Evolutionary conservation across 2,888 invertebrate species (phyloP), one percentile per base, ranked within the genome.

Genomic region (Sarcophaga subvicina): DNA sequence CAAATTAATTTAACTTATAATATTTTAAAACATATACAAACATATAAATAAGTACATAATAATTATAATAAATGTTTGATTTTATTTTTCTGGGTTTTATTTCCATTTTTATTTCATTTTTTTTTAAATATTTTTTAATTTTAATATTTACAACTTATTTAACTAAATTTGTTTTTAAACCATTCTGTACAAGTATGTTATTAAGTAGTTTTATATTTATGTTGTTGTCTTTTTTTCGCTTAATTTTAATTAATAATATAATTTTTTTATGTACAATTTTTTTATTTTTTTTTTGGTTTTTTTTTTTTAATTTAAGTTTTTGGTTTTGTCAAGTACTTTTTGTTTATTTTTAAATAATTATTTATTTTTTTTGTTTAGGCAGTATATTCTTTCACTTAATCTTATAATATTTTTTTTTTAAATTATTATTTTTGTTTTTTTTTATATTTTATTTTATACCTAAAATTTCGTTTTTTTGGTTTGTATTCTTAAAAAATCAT

Each of bases 341-440:
- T 78, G 54, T 76, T 75, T 27, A 5, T 73, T 82, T 80, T 69
- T 85, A 49, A 67, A 62, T 63, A 54, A 60, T 45, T 77, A 27
- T 64, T 47, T 69, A 54, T 62, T 86, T 71, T 85, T 80, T 88
- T 88, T 86, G 87, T 88, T 90, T 91, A 91, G 91, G 91, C 91
- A 91, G 91, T 91, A 92, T 91, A 91, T 90, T 92, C 91, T 89
- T 90, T 91, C 88, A 86, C 87, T 87, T 87, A 84, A 73, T 83
- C 85, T 87, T 89, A 54, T 54, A 14, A 54, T 54, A 14, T 4
- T 77, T 66, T 72, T 75, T 87, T 80, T 88, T 80, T 85, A 70
- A 70, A 71, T 85, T 86, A 86, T 63, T 62, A 20, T 78, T 11
- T 64, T 70, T 54, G 45, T 14, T 67, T 73, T 63, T 45, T 85